These are phyloP conservation scores for Cerastis leucographa DNA, from an alignment of 2,888 invertebrate species.

Conservation along the genomic window DNA sequence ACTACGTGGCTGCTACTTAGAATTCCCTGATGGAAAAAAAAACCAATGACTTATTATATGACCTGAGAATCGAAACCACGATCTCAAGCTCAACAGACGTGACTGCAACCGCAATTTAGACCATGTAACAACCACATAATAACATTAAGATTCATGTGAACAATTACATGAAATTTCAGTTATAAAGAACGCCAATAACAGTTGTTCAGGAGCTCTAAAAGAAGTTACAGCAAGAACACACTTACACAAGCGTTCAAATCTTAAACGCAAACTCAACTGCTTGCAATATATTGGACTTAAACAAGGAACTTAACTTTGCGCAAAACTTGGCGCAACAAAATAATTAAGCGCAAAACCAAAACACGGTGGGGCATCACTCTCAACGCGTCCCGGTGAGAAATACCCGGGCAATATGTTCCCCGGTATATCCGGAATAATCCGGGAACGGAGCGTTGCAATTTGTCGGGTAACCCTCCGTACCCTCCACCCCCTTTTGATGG, in stretches of 20 bases:
- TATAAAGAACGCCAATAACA: slow-evolving; percentile 2
- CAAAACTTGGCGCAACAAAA: slow-evolving; percentile 50
- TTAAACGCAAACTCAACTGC: slow-evolving; percentile 47
- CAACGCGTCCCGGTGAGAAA: slow-evolving; percentile 69
- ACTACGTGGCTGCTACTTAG: background rate
- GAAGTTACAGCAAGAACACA: slow-evolving; percentile 11
- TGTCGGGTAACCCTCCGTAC: slow-evolving; percentile 65
- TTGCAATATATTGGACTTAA: slow-evolving; percentile 48
- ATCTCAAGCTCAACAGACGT: background rate
- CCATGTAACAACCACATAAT: background rate
- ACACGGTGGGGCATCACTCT: slow-evolving; percentile 67
- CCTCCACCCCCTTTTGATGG: slow-evolving; percentile 50
- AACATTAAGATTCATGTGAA: background rate
- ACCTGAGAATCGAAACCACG: background rate
- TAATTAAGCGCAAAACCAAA: slow-evolving; percentile 66
- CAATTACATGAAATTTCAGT: background rate
- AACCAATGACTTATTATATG: background rate
- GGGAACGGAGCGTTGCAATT: slow-evolving; percentile 71
- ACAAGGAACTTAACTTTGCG: slow-evolving; percentile 40
- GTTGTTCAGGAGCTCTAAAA: background rate
- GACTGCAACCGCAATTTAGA: background rate
- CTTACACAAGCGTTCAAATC: slow-evolving; percentile 42
- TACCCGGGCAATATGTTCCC: slow-evolving; percentile 75
- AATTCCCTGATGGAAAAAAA: background rate
- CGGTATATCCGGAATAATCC: slow-evolving; percentile 76